Conservation (phyloP, 1,140 invertebrate genomes). For the Teleopsis dalmanni region DNA sequence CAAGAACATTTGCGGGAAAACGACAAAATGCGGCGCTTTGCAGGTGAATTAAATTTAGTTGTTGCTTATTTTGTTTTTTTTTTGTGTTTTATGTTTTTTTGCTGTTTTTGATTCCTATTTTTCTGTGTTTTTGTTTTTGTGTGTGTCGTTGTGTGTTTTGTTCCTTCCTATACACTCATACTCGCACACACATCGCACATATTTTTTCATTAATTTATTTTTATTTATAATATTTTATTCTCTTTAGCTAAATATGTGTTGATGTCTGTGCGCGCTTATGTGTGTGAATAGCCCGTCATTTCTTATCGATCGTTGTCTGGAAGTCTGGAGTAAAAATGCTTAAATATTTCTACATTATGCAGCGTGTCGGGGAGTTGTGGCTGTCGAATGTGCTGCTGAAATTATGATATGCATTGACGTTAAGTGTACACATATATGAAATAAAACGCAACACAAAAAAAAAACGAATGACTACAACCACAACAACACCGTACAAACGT, state of each 20-base stretch:
- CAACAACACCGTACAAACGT: too few relatives aligned
- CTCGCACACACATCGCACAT: not conserved
- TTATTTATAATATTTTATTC: slow-evolving; percentile 9
- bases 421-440: too few relatives aligned
- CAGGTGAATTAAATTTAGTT: not conserved
- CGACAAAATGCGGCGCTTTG: too few relatives aligned
- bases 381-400: slow-evolving; percentile 8
- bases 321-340: slow-evolving; percentile 5
- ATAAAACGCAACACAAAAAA: too few relatives aligned
- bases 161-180: not conserved
- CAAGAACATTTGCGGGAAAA: too few relatives aligned
- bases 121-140: not conserved
- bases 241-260: too few relatives aligned
- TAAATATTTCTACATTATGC: not conserved
- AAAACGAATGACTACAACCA: too few relatives aligned
- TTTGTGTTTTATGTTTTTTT: not conserved
- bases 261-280: too few relatives aligned
- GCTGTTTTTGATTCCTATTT: not conserved
- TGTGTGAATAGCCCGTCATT: slow-evolving; percentile 11
- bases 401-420: too few relatives aligned
- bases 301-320: slow-evolving; percentile 12
- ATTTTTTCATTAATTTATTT: slow-evolving; percentile 6
- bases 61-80: not conserved
- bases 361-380: not conserved
- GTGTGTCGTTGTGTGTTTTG: slow-evolving; percentile 1